These are phyloP conservation scores for Mormyrops attenuatus DNA, from an alignment of 2,797 vertebrate genomes.

Conservation along the genomic window DNA sequence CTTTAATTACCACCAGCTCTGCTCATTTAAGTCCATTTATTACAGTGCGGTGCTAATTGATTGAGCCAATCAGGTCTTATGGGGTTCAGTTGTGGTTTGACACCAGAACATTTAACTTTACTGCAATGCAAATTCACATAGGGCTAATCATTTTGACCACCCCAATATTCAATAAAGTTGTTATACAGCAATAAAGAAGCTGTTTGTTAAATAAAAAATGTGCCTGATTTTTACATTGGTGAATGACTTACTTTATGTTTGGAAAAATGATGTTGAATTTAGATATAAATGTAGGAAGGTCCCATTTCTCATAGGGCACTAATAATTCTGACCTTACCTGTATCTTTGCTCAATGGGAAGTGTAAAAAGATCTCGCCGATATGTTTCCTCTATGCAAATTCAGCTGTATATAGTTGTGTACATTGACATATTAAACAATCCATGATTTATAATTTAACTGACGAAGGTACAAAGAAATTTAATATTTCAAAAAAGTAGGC, in stretches of 20 bases:
- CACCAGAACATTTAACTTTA: neutral
- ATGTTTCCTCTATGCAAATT: neutral
- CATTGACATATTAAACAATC: neutral
- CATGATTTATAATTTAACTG: neutral
- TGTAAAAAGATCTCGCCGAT: neutral
- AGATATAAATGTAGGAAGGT: neutral
- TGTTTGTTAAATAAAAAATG: neutral
- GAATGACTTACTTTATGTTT: neutral
- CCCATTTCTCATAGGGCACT: neutral
- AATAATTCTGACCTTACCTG: neutral
- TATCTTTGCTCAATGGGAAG: neutral
- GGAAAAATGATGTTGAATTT: neutral
- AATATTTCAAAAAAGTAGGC: neutral
- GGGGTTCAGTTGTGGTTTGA: neutral
- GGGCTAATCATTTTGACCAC: neutral
- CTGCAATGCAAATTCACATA: neutral
- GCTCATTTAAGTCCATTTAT: neutral
- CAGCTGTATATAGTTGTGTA: neutral
- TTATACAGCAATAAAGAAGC: neutral
- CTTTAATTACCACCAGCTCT: neutral
- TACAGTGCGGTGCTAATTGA: neutral
- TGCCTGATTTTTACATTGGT: neutral
- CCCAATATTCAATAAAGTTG: neutral
- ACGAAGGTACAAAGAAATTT: neutral
- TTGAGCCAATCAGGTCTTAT: neutral